phyloP scores from a whole-genome alignment of 2,888 invertebrate species.

The Lapara coniferarum region DNA sequence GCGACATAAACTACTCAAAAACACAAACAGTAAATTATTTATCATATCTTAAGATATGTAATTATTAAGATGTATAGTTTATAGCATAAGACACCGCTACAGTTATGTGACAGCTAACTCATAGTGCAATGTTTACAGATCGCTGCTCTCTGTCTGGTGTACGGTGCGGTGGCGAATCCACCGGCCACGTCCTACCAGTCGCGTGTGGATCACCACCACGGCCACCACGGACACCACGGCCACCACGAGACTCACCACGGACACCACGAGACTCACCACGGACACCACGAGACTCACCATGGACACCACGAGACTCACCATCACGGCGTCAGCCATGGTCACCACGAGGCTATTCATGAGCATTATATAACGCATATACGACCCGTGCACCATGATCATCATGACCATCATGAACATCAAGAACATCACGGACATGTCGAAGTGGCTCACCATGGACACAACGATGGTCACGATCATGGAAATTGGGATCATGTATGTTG shows the following conservation, averaged over 20 bases:
- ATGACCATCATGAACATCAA: constrained; percentile 32
- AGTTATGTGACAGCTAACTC: neutral
- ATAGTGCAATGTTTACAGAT: constrained; percentile 43
- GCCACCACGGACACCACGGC: constrained; percentile 36
- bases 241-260: too few relatives aligned
- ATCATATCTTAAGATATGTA: too few relatives aligned
- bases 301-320: constrained; percentile 33
- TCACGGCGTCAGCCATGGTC: constrained; percentile 32
- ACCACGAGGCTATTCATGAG: neutral
- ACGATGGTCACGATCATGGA: constrained; percentile 29
- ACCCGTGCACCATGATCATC: constrained; percentile 27
- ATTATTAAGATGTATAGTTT: neutral
- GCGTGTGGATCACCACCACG: constrained; percentile 49
- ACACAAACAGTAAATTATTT: too few relatives aligned
- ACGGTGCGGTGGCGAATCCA: constrained; percentile 51
- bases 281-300: constrained; percentile 31
- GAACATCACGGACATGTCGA: neutral
- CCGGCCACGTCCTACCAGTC: constrained; percentile 58
- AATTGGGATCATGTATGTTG: constrained; percentile 47
- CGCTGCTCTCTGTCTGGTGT: constrained; percentile 51
- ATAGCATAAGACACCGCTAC: neutral
- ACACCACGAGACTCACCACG: constrained; percentile 33
- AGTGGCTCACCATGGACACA: constrained; percentile 29
- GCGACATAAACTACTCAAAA: too few relatives aligned
- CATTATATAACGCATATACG: constrained; percentile 32